Percentiles rank a stretch among this genome's conserved stretches.
These are phyloP conservation scores for Agrotis puta DNA, from an alignment of 2,888 invertebrate species.

Conservation along the genomic window DNA sequence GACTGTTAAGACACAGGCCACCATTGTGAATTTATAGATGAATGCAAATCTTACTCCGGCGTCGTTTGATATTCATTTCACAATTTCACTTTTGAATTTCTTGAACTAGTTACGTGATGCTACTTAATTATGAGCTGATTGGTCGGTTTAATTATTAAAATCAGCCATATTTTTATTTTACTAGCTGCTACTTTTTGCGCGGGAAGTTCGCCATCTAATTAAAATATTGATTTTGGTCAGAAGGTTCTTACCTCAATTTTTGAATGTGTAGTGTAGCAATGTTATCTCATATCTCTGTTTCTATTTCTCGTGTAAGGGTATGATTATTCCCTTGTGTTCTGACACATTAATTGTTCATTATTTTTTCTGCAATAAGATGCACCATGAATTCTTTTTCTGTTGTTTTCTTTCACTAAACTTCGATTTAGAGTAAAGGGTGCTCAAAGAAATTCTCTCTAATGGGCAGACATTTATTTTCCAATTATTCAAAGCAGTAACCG, in stretches of 20 bases:
- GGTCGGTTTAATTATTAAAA: slow-evolving; percentile 42
- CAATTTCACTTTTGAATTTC: slow-evolving; percentile 65
- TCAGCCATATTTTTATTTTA: slow-evolving; percentile 6
- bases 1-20: slow-evolving; percentile 29
- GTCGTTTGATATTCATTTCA: slow-evolving; percentile 59
- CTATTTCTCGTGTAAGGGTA: too few relatives aligned
- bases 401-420: slow-evolving; percentile 8
- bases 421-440: slow-evolving; percentile 12
- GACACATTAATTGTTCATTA: too few relatives aligned
- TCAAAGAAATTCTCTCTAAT: slow-evolving; percentile 42
- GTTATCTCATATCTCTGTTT: too few relatives aligned
- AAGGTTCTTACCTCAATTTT: too few relatives aligned
- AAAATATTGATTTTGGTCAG: too few relatives aligned
- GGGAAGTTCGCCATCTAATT: too few relatives aligned
- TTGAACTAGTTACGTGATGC: slow-evolving; percentile 61
- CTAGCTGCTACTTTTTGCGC: too few relatives aligned
- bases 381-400: too few relatives aligned
- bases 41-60: slow-evolving; percentile 48
- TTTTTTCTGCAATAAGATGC: too few relatives aligned
- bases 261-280: too few relatives aligned
- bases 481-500: slow-evolving; percentile 59
- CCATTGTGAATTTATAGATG: slow-evolving; percentile 59
- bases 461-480: slow-evolving; percentile 52
- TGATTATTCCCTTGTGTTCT: too few relatives aligned
- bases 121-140: slow-evolving; percentile 57